Evolutionary conservation across 2,113 vertebrate genomes (phyloP).

Genomic region (human): DNA sequence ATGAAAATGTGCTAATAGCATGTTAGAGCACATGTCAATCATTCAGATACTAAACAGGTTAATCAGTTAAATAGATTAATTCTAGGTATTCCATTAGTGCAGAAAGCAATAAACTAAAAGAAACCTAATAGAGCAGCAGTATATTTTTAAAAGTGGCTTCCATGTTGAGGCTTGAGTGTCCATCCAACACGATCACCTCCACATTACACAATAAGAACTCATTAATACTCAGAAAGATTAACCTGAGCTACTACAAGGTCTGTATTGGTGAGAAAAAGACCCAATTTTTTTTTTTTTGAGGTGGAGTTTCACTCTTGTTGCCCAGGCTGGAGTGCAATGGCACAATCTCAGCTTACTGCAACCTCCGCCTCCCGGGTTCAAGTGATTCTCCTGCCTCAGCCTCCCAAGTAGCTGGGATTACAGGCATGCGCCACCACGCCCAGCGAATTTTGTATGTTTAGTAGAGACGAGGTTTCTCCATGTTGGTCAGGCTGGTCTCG

Average conservation of each 20-base stretch:
- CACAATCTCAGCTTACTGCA: too few relatives aligned
- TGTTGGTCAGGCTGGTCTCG: too few relatives aligned
- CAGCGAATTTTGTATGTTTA: too few relatives aligned
- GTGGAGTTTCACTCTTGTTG: too few relatives aligned
- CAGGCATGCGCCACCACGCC: too few relatives aligned
- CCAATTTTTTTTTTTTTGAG: too few relatives aligned
- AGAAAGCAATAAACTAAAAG: neutral
- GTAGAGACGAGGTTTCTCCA: too few relatives aligned
- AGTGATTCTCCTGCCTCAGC: too few relatives aligned
- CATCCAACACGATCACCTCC: accelerated
- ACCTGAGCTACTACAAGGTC: neutral
- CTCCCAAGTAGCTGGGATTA: too few relatives aligned
- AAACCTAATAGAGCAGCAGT: neutral
- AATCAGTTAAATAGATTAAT: neutral
- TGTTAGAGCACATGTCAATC: neutral
- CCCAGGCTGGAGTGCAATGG: too few relatives aligned
- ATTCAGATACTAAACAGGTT: neutral
- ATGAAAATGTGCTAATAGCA: neutral
- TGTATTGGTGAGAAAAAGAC: neutral
- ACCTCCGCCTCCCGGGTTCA: too few relatives aligned
- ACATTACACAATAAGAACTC: neutral
- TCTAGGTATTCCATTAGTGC: neutral
- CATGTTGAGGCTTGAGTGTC: accelerated
- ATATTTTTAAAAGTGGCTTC: neutral
- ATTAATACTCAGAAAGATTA: neutral